Base-by-base conservation (phyloP, 2,797 vertebrate genomes). In the Rhynchonycteris naso region DNA sequence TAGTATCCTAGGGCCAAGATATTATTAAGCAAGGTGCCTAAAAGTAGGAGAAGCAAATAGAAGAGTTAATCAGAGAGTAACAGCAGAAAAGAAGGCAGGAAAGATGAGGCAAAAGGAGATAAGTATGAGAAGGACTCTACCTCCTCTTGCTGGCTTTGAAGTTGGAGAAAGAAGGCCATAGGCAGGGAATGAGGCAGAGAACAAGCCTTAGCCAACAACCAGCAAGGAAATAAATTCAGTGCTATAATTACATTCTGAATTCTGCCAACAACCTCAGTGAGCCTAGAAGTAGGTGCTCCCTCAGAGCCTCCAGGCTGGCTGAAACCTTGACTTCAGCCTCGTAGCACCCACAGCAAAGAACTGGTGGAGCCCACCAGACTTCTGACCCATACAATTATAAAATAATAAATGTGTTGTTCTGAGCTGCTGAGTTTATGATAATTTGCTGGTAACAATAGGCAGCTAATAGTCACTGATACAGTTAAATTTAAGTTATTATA, bases 401-500 rank as follows among this genome's bases (percentile, higher is more conserved):
- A 78, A 59, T 47, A 85, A 84, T 88, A 52, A 28, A 24, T 65
- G 7, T 21, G 10, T 54, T 80, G 12, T 81, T 74, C 81, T 35
- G 83, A 87, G 18, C 7, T 76, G 35, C 61, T 85, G 22, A 66
- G 19, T 71, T 69, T 88, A 38, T 65, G 47, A 58, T 26, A 56
- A 68, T 84, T 79, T 91, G 11, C 33, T 30, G 14, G 24, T 33
- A 79, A 82, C 33, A 90, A 59, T 30, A 69, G 30, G 15, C 38
- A 82, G 28, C 69, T 78, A 79, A 79, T 38, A 78, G 52, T 76
- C 63, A 50, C 22, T 88, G 80, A 35, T 10, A 76, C 10, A 65
- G 58, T 79, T 83, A 79, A 33, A 66, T 66, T 82, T 61, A 78
- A 52, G 82, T 68, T 91, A 75, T 72, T 71, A n/a, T n/a, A 81